Evolutionary conservation across 1,140 invertebrate species (phyloP), one percentile per base, ranked within the genome.

Genomic region (Scylla paramamosain): DNA sequence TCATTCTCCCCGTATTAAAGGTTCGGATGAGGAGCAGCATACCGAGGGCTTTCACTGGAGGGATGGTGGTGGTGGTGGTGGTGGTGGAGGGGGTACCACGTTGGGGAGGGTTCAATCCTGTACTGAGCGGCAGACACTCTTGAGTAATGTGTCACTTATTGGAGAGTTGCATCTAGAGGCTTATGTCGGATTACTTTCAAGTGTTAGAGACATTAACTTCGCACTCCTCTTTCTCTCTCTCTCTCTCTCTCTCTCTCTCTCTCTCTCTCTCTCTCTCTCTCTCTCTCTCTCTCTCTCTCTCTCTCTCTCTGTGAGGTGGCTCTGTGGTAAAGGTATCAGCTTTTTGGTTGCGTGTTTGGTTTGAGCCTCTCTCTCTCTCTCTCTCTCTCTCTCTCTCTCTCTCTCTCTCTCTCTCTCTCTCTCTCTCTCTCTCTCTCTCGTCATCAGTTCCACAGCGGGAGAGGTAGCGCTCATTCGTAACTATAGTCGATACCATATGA

Each of bases 341-440:
- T 82, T 20, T 25, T 39, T 39, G 39, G 39, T n/a, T n/a, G 14
- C 12, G 0, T 52, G 29, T 4, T 6, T 91, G 20, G 25, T 29
- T 0, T 67, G 8, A n/a, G n/a, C 90, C 67, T 92, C 67, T 83
- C n/a, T 52, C n/a, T 52, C 16, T 39, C 31, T 88, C 84, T 87
- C 84, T 29, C n/a, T 91, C 45, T 52, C 90, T 91, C 45, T 52
- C 45, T 91, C 52, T 77, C 14, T n/a, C 90, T 77, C 52, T 77
- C 90, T 77, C 46, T 29, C 52, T 4, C n/a, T 91, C n/a, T 91
- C 32, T 59, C 46, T 59, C 89, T 12, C n/a, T 48, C 87, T 89
- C 4, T 89, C 87, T 89, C 87, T 32, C 29, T 89, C 4, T 83
- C 82, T 83, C 82, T 83, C 1, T 83, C n/a, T 77, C n/a, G 77